Percentiles rank a stretch among this genome's conserved stretches.
Evolutionary conservation across 2,113 vertebrate genomes (phyloP).

Genomic region (Ailurus styani): DNA sequence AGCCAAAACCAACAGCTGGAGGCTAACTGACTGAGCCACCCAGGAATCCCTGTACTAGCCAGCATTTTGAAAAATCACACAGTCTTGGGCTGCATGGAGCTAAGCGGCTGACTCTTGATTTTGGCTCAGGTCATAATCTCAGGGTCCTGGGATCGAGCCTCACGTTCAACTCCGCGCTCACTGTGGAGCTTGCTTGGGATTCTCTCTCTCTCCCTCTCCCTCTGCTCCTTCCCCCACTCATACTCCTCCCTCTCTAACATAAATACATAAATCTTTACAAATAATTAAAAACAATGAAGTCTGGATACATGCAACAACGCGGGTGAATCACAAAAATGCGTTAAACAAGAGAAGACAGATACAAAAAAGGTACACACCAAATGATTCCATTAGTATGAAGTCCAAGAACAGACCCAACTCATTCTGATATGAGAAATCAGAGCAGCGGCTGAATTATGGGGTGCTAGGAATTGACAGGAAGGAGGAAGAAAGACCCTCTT

Average conservation of each 20-base stretch:
- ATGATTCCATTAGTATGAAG: neutral
- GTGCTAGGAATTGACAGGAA: neutral
- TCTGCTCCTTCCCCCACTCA: neutral
- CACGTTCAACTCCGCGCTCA: neutral
- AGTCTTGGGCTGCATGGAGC: neutral
- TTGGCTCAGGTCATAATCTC: neutral
- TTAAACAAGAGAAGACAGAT: neutral
- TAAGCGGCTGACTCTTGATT: neutral
- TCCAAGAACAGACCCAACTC: neutral
- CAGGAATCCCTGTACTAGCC: neutral
- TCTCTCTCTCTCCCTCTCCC: neutral
- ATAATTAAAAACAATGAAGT: neutral
- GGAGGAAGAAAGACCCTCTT: neutral
- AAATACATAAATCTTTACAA: neutral
- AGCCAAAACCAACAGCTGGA: neutral
- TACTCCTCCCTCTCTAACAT: neutral
- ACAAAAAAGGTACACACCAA: neutral
- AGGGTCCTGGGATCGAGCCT: neutral
- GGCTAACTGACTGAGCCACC: neutral
- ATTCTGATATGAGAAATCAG: neutral
- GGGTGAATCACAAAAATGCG: neutral
- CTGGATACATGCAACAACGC: neutral
- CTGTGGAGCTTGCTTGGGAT: neutral
- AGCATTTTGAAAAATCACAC: neutral
- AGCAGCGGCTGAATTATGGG: neutral